These are phyloP conservation scores for Phylloscopus collybita DNA, from an alignment of 2,797 vertebrate genomes.

Conservation along the genomic window DNA sequence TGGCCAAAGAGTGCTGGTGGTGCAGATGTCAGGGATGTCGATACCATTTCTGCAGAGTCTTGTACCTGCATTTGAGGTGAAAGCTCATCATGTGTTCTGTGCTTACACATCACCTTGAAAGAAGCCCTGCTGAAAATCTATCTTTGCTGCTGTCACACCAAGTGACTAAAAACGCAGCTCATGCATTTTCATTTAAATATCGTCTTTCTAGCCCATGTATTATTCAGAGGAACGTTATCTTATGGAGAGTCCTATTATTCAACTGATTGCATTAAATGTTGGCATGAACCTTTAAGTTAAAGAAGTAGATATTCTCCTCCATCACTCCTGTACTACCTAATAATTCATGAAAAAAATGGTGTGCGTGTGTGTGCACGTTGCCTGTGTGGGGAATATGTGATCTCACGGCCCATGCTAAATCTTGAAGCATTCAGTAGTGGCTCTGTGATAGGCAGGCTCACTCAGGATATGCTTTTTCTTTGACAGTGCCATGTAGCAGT, in stretches of 20 bases:
- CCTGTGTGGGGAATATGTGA: not conserved
- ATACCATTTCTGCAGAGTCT: not conserved
- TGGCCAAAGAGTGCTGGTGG: not conserved
- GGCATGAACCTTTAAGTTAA: not conserved
- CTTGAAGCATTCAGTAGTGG: not conserved
- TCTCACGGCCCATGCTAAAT: not conserved
- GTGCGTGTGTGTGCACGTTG: not conserved
- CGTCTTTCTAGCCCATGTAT: not conserved
- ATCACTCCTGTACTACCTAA: not conserved
- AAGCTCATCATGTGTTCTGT: accelerated
- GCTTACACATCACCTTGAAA: not conserved
- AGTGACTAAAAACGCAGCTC: not conserved
- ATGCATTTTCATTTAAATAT: not conserved
- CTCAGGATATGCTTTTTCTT: constrained; percentile 19
- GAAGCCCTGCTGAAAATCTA: not conserved
- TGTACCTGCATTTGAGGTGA: not conserved
- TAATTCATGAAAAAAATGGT: not conserved
- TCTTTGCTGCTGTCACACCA: not conserved
- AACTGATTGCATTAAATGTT: not conserved
- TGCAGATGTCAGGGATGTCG: not conserved
- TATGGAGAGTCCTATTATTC: not conserved
- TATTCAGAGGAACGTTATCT: constrained; percentile 3
- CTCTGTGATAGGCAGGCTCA: not conserved
- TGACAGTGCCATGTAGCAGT: not conserved
- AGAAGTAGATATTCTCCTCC: not conserved